A percentile compares a stretch with the other conserved stretches of the same genome.
Evolutionary conservation across 2,888 invertebrate genomes (phyloP).

Genomic region (Bruchidius siliquastri): DNA sequence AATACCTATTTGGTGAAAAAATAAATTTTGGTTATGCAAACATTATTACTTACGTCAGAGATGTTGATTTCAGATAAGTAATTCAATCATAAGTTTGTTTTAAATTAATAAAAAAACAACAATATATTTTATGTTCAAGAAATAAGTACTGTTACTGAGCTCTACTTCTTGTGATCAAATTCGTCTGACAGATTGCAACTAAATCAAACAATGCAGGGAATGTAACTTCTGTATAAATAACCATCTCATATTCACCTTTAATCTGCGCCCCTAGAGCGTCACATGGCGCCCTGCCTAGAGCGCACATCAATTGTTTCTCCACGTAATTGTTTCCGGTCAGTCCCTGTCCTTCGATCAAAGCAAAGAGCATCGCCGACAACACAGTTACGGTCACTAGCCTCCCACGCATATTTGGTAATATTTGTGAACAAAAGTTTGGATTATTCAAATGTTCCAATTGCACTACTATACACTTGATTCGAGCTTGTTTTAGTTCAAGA

Average conservation of each 20-base stretch:
- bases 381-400: background rate
- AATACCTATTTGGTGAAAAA: no score
- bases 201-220: no score
- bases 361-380: background rate
- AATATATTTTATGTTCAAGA: no score
- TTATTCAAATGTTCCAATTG: background rate
- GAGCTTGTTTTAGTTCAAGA: no score
- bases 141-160: no score
- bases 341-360: slow-evolving; percentile 21
- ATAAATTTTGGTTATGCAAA: no score
- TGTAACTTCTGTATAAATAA: background rate
- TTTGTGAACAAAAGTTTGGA: background rate
- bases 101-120: no score
- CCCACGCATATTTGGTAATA: background rate
- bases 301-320: slow-evolving; percentile 53
- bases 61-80: no score
- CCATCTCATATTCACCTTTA: slow-evolving; percentile 49
- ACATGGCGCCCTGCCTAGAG: slow-evolving; percentile 55
- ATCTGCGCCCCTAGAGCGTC: slow-evolving; percentile 58
- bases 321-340: slow-evolving; percentile 34
- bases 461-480: background rate
- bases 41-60: no score
- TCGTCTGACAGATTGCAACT: no score
- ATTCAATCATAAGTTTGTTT: no score
- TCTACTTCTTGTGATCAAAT: no score